Evolutionary conservation across 1,140 invertebrate species (phyloP), one percentile per base, ranked within the genome.

Genomic region (Holcopasites calliopsidis): DNA sequence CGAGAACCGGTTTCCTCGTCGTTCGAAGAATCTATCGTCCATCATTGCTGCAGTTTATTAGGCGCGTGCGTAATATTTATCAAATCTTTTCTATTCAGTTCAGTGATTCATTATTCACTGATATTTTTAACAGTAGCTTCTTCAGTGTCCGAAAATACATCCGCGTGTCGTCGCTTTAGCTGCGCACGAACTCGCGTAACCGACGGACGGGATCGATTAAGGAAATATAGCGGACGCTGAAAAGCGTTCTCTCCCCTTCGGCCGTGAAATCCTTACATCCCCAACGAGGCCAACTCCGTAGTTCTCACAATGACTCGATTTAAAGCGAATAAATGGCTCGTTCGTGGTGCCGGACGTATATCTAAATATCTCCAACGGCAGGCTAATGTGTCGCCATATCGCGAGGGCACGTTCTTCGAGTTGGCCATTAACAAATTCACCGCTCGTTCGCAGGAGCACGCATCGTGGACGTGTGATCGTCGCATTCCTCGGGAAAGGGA

Each of bases 321-420:
- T 38, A 61, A 47, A 38, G 28, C 38, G 23, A 57, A 62, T 71
- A 64, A 72, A 75, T 26, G 65, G 26, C 18, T 18, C 49, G n/a
- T 18, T 69, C 21, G 62, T 50, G 40, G 55, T 2, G 21, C 55
- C 35, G 11, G 35, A 40, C 66, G 55, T 61, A 57, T 62, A 81
- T 79, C 52, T 81, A 72, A 77, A 76, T 75, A 81, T 64, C 50
- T 69, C 35, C 57, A 65, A 61, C 33, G 50, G 21, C 18, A 35
- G 57, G 18, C 69, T 84, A 82, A 84, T 84, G 77, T 84, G 76
- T 69, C 76, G 64, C 35, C 31, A 49, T 65, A 76, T 76, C 76
- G 21, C 50, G 18, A 31, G 69, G 65, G 57, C 82, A 84, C 82
- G 82, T 84, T 79, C 76, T 40, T 33, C 10, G 16, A n/a, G 4